Conservation (phyloP, 2,797 vertebrate genomes). For the Melopsittacus undulatus region DNA sequence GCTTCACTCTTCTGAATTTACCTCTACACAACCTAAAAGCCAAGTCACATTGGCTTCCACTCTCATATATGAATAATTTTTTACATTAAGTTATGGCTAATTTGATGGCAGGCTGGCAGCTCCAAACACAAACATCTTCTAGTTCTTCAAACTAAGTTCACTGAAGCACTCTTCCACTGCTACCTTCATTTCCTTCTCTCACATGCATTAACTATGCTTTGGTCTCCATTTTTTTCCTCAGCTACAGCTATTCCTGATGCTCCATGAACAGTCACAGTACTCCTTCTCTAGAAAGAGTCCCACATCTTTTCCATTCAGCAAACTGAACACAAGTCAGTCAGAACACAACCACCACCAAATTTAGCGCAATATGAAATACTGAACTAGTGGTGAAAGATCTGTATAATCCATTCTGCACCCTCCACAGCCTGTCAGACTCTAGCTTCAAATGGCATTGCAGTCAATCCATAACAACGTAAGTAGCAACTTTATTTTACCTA, state of each 20-base stretch:
- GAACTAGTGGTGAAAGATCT: background rate
- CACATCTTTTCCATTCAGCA: background rate
- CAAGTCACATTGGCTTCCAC: background rate
- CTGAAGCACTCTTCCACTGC: background rate
- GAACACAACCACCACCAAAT: background rate
- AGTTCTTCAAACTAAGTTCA: background rate
- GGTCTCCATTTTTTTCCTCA: background rate
- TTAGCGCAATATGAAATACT: background rate
- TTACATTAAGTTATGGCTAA: background rate
- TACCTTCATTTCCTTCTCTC: background rate
- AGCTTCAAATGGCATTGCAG: background rate
- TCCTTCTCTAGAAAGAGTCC: background rate
- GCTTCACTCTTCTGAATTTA: background rate
- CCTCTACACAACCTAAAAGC: background rate
- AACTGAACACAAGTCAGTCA: background rate
- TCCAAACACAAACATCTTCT: background rate
- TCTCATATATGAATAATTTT: background rate
- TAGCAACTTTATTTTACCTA: background rate
- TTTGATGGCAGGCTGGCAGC: background rate
- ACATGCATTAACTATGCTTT: background rate
- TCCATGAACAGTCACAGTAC: background rate
- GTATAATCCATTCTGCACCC: background rate
- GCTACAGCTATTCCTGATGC: background rate
- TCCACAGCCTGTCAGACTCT: background rate
- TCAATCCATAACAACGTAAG: background rate